phyloP scores from a whole-genome alignment of 1,140 invertebrate species.

The Pachyrhynchus sulphureomaculatus region DNA sequence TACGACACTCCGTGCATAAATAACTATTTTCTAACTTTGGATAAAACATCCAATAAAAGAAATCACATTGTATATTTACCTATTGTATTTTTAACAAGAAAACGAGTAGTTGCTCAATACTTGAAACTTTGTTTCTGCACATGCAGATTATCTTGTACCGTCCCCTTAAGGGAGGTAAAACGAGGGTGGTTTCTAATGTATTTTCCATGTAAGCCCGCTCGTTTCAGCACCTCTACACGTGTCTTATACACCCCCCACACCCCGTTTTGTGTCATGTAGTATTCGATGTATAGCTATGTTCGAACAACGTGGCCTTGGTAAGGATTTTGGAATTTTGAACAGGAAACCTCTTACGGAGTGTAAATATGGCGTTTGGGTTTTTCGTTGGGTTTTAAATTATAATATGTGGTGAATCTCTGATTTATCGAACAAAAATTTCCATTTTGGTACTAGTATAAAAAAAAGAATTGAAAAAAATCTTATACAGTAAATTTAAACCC shows the following conservation, averaged over 20 bases:
- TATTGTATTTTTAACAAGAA: neutral
- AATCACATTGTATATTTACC: too few relatives aligned
- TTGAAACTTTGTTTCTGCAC: neutral
- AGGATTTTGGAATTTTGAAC: conserved; percentile 3
- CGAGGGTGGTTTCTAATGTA: conserved; percentile 16
- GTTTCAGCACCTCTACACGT: conserved; percentile 25
- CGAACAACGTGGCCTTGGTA: conserved; percentile 1
- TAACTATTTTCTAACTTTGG: too few relatives aligned
- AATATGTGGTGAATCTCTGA: too few relatives aligned
- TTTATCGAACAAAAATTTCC: too few relatives aligned
- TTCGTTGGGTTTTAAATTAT: too few relatives aligned
- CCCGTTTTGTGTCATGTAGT: conserved; percentile 12
- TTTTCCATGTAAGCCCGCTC: conserved; percentile 23
- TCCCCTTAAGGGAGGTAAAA: neutral
- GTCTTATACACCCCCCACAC: conserved; percentile 9
- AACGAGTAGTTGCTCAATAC: neutral
- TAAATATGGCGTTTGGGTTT: neutral
- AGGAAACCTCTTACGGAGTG: neutral
- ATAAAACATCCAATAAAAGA: too few relatives aligned
- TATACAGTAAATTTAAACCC: too few relatives aligned
- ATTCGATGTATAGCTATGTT: conserved; percentile 6
- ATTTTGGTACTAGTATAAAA: too few relatives aligned
- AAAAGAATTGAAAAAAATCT: too few relatives aligned
- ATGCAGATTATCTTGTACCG: neutral
- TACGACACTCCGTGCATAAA: too few relatives aligned